Evolutionary conservation across 2,888 invertebrate species (phyloP), one percentile per base, ranked within the genome.

Genomic region (Standfussiana lucernea): DNA sequence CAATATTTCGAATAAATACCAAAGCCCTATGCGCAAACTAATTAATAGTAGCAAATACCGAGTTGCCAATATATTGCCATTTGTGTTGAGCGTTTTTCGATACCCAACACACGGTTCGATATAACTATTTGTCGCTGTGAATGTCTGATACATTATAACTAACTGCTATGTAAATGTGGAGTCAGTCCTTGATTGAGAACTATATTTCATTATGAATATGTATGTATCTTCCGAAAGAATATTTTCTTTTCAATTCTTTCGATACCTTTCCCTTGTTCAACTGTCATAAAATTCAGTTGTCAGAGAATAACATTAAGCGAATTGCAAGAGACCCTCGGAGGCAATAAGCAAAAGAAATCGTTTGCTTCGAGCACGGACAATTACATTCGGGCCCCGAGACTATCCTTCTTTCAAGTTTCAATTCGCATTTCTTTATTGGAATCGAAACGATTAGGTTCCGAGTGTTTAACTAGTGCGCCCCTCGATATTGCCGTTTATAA

Each of bases 321-420:
- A 94, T 93, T 93, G 94, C 92, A 92, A 90, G 91, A 90, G 93
- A 92, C 92, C 93, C 92, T 92, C 85, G 89, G 88, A 93, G 93
- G 93, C 94, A 94, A 94, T 93, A 92, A 94, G 94, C 94, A 94
- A 93, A 94, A 93, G 93, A 93, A 95, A 94, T 94, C 93, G 93
- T 95, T 95, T 93, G 92, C 91, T 93, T 88, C 89, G 91, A 93
- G 92, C 91, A 91, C 92, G 92, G 93, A 93, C 95, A 94, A 94
- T 95, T 94, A 95, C 94, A 91, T 93, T 93, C 90, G 90, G 92
- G 89, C 89, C 88, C 88, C 85, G 89, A 91, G 91, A 92, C 92
- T 93, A 93, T 93, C 91, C 92, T 93, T 93, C 94, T 94, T 94
- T 93, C 93, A 93, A 93, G 93, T 94, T 94, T 94, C 93, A 93